Conservation (phyloP, 2,888 invertebrate genomes). For the Conchocele bisecta region DNA sequence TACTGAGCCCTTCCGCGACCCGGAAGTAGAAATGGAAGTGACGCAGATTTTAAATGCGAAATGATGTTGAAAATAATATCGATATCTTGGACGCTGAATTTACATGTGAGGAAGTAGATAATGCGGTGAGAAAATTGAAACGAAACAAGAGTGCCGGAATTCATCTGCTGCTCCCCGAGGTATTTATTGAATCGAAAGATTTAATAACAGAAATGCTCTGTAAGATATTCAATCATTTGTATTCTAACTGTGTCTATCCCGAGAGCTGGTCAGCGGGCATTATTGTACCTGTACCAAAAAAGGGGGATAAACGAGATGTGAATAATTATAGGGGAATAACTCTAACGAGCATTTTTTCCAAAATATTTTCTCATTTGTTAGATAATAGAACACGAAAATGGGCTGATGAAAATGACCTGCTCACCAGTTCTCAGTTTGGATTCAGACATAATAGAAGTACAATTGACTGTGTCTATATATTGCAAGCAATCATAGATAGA, state of each 20-base stretch:
- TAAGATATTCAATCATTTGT: conserved; percentile 12
- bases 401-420: not conserved
- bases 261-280: conserved; percentile 6
- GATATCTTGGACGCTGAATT: not conserved
- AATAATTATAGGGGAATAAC: conserved; percentile 24
- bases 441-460: conserved; percentile 17
- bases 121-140: not conserved
- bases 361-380: conserved; percentile 7
- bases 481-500: not conserved
- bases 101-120: not conserved
- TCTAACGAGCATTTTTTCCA: conserved; percentile 8
- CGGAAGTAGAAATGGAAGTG: too few relatives aligned
- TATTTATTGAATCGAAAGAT: conserved; percentile 6
- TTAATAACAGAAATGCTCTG: not conserved
- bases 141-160: not conserved
- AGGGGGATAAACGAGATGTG: not conserved
- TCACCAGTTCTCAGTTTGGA: conserved; percentile 15
- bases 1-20: too few relatives aligned
- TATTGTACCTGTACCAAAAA: conserved; percentile 10
- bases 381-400: conserved; percentile 7
- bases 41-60: too few relatives aligned
- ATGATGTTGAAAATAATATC: too few relatives aligned
- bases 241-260: conserved; percentile 4
- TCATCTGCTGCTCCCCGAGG: not conserved
- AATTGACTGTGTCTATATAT: conserved; percentile 9